Base-by-base conservation (phyloP, 2,113 vertebrate genomes). In the chimpanzee (Pan troglodytes) region DNA sequence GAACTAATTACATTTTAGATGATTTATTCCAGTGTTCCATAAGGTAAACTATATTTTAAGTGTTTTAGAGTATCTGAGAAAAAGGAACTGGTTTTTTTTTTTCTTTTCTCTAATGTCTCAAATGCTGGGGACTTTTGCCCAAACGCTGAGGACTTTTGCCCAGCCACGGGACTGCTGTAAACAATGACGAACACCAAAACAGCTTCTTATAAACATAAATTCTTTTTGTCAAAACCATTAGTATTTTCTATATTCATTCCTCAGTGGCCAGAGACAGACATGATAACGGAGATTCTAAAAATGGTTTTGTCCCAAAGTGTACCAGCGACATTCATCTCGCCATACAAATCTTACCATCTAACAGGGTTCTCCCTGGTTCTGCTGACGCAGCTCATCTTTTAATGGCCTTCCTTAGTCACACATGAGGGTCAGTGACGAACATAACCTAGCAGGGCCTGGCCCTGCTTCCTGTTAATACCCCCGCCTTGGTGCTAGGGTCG, bases 361-460 rank as follows among this genome's bases (percentile, higher is more conserved):
- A 73, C 8, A 57, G 82, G 55, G 25, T 14, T 88, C 70, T 45
- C 16, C 18, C 13, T 2, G 5, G 35, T 20, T 91, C 64, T 70
- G 87, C 57, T 52, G 57, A 55, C 0, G 4, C 3, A 9, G 50
- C n/a, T 50, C 40, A n/a, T 61, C 59, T 57, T 22, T 30, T 25
- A 32, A 76, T 35, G 52, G 52, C 90, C 40, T 6, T 3, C 18
- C 43, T 78, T 12, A 13, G 83, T 68, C 52, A 25, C 68, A 57
- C 16, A 0, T 4, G 68, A 11, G 22, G 0, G 5, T 43, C 30
- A 18, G 40, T 7, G n/a, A 80, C 5, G 7, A 4, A 35, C 0
- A 1, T 9, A 1, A 4, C 14, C 64, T 8, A 14, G 20, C 75
- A 17, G 45, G 75, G 27, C 52, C 67, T 12, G 23, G 22, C 17